phyloP scores from a whole-genome alignment of 2,797 vertebrate species.

The Psittacula echo region DNA sequence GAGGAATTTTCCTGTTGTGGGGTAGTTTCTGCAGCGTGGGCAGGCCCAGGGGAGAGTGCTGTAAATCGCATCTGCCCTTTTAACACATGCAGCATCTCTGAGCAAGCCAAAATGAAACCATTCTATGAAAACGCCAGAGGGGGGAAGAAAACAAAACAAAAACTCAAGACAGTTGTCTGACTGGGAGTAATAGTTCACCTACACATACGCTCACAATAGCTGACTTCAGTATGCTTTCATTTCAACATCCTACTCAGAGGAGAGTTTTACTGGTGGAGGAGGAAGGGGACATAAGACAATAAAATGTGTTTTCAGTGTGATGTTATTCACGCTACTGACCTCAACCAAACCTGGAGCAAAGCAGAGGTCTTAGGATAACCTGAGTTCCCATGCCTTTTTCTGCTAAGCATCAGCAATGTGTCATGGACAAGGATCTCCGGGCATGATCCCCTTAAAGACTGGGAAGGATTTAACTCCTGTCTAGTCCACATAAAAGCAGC shows the following conservation, averaged over 20 bases:
- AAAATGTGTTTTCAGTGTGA: background rate
- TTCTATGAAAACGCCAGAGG: background rate
- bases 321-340: background rate
- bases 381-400: background rate
- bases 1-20: background rate
- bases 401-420: background rate
- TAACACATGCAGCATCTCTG: background rate
- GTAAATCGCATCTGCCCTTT: background rate
- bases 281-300: background rate
- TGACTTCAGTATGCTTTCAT: background rate
- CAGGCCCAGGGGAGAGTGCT: background rate
- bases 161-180: background rate
- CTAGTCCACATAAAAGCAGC: background rate
- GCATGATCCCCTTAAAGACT: background rate
- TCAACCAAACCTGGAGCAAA: background rate
- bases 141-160: background rate
- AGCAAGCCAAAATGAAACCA: rapidly evolving
- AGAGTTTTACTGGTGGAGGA: background rate
- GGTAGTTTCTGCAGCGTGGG: background rate
- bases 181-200: background rate
- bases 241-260: background rate
- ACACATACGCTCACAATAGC: background rate
- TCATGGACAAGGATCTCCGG: background rate
- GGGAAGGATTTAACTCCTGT: background rate
- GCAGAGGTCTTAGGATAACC: background rate